Evolutionary conservation across 1,140 invertebrate species (phyloP), one percentile per base, ranked within the genome.

Genomic region (Drosophila parabipectinata): DNA sequence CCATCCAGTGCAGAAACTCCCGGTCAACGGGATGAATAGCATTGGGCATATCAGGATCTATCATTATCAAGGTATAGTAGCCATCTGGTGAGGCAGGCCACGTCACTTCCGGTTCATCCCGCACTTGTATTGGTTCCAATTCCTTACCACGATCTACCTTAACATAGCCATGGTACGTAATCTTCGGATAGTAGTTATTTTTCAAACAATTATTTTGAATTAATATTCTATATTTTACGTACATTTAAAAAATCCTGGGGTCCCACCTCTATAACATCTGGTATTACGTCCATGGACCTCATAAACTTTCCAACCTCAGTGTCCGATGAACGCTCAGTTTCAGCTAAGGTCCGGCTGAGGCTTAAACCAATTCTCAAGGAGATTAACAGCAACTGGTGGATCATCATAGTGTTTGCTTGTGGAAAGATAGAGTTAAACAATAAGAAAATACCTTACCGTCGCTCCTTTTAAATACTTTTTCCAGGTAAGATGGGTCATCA

Each of bases 1-100:
- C 95, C 8, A 98, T 91, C 97, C 98, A 99, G 91, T 98, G 98
- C 81, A 97, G 95, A 95, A 95, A 98, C 93, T 98, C 97, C 15
- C 97, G 93, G 78, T 94, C 95, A 37, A 94, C 95, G 0, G 95
- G 96, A 55, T 95, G 93, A 2, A 94, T 91, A 2, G 96, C 93
- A 74, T 95, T 96, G n/a, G 97, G 97, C 15, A 68, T 76, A 77
- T 92, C 91, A 4, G 91, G 84, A 69, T 92, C 91, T 94, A 90
- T 77, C 90, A 97, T 96, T 60, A 95, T 94, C 1, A 98, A 91
- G 4, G 96, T 96, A 79, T 98, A 98, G 72, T 94, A 95, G 3
- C 92, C 82, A 8, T 83, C 74, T 59, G 92, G 88, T 8, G 91
- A 44, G 14, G 96, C 94, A 4, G 94, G 94, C 94, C 95, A 97